phyloP scores from a whole-genome alignment of 2,797 vertebrate genomes.

The Hippocampus kuda region DNA sequence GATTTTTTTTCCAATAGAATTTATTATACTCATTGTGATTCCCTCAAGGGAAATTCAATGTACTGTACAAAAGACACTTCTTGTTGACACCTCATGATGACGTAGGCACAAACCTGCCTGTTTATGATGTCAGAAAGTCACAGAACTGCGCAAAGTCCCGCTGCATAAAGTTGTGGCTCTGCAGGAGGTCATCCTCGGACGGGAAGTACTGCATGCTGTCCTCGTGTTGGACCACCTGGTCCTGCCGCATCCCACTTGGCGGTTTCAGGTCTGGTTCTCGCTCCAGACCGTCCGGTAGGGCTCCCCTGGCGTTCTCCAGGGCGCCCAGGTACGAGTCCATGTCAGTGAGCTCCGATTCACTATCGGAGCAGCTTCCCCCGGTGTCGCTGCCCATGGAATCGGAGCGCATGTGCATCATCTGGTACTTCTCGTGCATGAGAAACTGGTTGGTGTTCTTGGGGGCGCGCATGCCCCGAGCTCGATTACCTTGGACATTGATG shows the following conservation, averaged over 20 bases:
- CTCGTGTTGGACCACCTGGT: slow-evolving; percentile 47
- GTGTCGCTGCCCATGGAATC: slow-evolving; percentile 78
- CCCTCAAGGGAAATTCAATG: neutral
- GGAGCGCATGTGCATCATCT: slow-evolving; percentile 77
- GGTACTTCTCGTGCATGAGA: slow-evolving; percentile 83
- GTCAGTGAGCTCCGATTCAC: slow-evolving; percentile 76
- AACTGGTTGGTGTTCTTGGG: slow-evolving; percentile 88
- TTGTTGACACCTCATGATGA: slow-evolving; percentile 19
- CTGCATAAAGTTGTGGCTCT: slow-evolving; percentile 82
- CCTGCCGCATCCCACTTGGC: slow-evolving; percentile 27
- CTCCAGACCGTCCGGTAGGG: slow-evolving; percentile 64
- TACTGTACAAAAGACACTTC: neutral
- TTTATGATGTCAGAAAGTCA: slow-evolving; percentile 57
- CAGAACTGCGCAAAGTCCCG: slow-evolving; percentile 81
- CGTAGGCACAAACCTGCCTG: slow-evolving; percentile 31
- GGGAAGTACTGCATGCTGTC: slow-evolving; percentile 82
- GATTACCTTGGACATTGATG: slow-evolving; percentile 69
- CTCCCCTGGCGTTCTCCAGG: slow-evolving; percentile 80
- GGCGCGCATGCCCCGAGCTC: slow-evolving; percentile 76
- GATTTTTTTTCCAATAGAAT: neutral
- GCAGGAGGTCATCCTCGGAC: slow-evolving; percentile 76
- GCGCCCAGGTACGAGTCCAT: slow-evolving; percentile 82
- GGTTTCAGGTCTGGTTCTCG: slow-evolving; percentile 13
- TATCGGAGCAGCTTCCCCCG: slow-evolving; percentile 64
- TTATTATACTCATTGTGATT: neutral